These are phyloP conservation scores for Tigriopus californicus DNA, from an alignment of 2,888 invertebrate genomes.

Conservation along the genomic window DNA sequence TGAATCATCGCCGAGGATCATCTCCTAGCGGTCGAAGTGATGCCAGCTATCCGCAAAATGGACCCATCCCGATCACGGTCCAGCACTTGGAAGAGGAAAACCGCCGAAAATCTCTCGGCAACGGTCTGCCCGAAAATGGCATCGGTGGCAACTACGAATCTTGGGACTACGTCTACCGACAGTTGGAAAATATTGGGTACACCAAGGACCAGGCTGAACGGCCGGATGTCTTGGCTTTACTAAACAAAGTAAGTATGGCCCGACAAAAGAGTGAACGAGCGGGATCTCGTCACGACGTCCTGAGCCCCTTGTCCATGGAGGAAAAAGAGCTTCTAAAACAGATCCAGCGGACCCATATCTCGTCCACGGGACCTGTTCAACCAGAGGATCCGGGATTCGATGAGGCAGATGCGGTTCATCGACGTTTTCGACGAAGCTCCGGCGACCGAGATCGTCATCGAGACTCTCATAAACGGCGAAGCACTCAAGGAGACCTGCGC, in stretches of 20 bases:
- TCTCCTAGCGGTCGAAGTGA: no score
- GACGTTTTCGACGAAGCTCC: neutral
- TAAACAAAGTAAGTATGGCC: neutral
- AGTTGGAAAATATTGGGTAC: constrained; percentile 28
- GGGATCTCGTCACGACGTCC: neutral
- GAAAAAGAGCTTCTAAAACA: no score
- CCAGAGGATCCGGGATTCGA: neutral
- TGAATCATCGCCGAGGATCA: no score
- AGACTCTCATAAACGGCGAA: neutral
- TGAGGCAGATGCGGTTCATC: neutral
- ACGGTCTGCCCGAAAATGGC: neutral
- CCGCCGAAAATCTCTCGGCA: neutral
- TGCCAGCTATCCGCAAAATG: neutral
- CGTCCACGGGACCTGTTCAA: no score
- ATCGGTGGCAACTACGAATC: constrained; percentile 32
- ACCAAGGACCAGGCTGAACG: constrained; percentile 10
- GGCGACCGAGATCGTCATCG: neutral
- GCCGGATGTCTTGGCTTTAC: constrained; percentile 1
- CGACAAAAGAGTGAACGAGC: neutral
- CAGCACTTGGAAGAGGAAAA: neutral
- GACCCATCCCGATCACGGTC: neutral
- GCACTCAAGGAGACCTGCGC: neutral
- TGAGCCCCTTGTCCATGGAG: no score
- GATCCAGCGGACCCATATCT: no score
- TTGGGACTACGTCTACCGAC: constrained; percentile 62